These are phyloP conservation scores for Amphiprion ocellaris DNA, from an alignment of 2,113 vertebrate species.

Conservation along the genomic window DNA sequence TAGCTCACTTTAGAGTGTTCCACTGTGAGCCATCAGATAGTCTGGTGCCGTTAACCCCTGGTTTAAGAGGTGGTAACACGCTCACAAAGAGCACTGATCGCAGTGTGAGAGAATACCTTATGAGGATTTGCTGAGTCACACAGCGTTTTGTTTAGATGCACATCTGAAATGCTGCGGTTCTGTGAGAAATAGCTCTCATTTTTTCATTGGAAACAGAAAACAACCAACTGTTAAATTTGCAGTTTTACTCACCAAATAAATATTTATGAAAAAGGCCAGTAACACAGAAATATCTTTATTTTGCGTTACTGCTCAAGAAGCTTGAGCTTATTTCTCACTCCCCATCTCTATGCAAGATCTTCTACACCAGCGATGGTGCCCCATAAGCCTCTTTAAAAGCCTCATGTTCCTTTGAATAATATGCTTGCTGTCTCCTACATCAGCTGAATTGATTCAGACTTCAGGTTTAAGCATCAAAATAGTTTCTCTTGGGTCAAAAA, in stretches of 20 bases:
- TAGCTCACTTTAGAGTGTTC: constrained; percentile 30
- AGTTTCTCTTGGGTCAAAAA: constrained; percentile 44
- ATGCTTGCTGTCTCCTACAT: constrained; percentile 32
- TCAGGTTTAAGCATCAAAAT: constrained; percentile 49
- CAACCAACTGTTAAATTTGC: constrained; percentile 22
- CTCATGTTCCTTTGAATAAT: constrained; percentile 31
- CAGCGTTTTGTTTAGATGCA: constrained; percentile 31
- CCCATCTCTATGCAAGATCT: constrained; percentile 6
- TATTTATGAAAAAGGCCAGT: constrained; percentile 29
- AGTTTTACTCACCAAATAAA: constrained; percentile 33
- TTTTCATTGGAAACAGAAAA: constrained; percentile 2
- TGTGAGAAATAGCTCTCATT: constrained; percentile 17
- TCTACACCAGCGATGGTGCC: constrained; percentile 4
- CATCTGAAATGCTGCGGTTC: not conserved
- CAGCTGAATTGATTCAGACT: constrained; percentile 47
- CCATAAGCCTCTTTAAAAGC: constrained; percentile 48
- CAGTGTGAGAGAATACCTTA: not conserved
- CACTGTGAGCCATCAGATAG: constrained; percentile 28
- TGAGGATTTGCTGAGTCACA: constrained; percentile 42
- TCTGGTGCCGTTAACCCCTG: constrained; percentile 29
- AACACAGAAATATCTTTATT: constrained; percentile 19
- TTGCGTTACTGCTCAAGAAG: constrained; percentile 22
- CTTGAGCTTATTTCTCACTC: constrained; percentile 19
- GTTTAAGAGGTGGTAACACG: constrained; percentile 41
- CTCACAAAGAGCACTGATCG: constrained; percentile 5